These are phyloP conservation scores for Emydura subglobosa DNA, from an alignment of 2,113 vertebrate species.

Conservation along the genomic window DNA sequence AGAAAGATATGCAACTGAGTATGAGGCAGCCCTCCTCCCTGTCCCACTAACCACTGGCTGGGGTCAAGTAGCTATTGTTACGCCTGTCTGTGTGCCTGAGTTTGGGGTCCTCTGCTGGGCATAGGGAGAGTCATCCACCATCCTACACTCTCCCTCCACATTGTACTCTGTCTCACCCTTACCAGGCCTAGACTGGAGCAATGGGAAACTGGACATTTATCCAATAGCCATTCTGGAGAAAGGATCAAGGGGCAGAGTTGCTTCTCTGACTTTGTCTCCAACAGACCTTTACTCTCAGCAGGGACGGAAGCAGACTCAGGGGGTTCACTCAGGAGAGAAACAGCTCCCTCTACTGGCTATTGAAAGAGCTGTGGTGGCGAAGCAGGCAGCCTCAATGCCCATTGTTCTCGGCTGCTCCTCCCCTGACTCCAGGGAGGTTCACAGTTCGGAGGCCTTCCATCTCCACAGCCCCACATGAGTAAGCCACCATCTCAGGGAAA, in stretches of 20 bases:
- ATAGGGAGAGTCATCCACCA: neutral
- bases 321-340: neutral
- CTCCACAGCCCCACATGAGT: neutral
- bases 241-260: neutral
- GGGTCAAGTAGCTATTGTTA: neutral
- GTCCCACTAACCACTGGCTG: too few species aligned
- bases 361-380: neutral
- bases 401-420: neutral
- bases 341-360: neutral
- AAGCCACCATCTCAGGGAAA: neutral
- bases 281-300: neutral
- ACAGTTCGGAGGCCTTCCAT: neutral
- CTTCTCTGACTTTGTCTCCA: neutral
- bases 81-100: neutral
- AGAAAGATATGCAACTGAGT: neutral
- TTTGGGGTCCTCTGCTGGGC: neutral
- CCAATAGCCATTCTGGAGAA: neutral
- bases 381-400: neutral
- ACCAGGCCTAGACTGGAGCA: neutral
- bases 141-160: neutral
- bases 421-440: neutral
- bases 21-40: neutral
- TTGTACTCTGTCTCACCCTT: neutral
- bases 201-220: neutral
- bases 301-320: neutral